Evolutionary conservation across 2,888 invertebrate species (phyloP), one percentile per base, ranked within the genome.

Genomic region (Rotaria socialis): DNA sequence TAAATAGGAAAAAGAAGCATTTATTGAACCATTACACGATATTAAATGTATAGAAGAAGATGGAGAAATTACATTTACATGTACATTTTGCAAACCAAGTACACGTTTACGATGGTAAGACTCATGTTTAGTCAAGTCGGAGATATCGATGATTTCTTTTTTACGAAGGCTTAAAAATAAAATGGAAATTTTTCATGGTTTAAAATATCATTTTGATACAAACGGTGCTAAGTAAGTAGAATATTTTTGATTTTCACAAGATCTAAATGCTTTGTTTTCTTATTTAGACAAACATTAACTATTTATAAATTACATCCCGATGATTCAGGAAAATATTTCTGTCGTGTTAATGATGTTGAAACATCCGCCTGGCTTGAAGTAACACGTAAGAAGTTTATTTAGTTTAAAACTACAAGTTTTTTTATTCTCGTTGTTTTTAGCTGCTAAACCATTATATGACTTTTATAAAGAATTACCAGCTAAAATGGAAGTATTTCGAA

Each of bases 11-110:
- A 89, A 89, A 84, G 91, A 90, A 85, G 89, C 89, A 88, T 98
- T 96, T 94, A 93, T 96, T 91, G 96, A 95, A 92, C 96, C 96
- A 88, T 93, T 98, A 90, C 94, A 96, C 90, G 97, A 98, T 93
- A 94, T 95, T 92, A 95, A 94, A 95, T 95, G 89, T 95, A 96
- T 92, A 95, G 98, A 93, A 95, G 97, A 96, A 92, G 97, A 97
- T 92, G 96, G 96, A 92, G 95, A 96, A 92, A 95, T 96, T 88
- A 93, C 94, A 74, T 96, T 99, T 90, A 96, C 96, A 91, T 96
- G 95, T 88, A 94, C 95, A 90, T 99, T 98, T 93, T 95, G 96
- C 88, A 98, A 97, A 92, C 94, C 96, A n/a, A 96, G 97, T 91
- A 91, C 92, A 85, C 91, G 91, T 88, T 89, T 91, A 87, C 90